Percentiles rank a stretch among this genome's conserved stretches.
Evolutionary conservation across 2,113 vertebrate species (phyloP).

Genomic region (Notarius quadriscutis): DNA sequence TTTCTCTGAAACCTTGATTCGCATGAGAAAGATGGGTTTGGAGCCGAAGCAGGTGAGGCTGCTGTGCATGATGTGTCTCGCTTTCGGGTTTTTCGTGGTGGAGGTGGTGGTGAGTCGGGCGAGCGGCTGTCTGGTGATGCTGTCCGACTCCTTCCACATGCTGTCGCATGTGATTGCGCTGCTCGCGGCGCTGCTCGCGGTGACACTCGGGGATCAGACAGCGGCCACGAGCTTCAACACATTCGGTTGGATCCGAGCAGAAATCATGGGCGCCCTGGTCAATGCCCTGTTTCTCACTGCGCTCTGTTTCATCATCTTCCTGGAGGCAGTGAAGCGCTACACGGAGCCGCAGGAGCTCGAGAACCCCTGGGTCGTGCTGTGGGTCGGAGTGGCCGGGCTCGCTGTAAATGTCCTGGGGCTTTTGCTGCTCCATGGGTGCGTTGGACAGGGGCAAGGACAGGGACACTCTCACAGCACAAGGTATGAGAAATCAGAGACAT

Average conservation of each 20-base stretch:
- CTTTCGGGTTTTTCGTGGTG: slow-evolving; percentile 82
- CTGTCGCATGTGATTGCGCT: slow-evolving; percentile 85
- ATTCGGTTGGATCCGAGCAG: slow-evolving; percentile 85
- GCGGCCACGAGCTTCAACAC: slow-evolving; percentile 82
- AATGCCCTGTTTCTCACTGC: slow-evolving; percentile 85
- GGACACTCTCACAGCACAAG: slow-evolving; percentile 48
- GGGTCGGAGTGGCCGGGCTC: slow-evolving; percentile 77
- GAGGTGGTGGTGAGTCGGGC: slow-evolving; percentile 84
- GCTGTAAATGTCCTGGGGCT: slow-evolving; percentile 82
- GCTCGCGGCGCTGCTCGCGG: slow-evolving; percentile 80
- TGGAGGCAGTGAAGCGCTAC: slow-evolving; percentile 84
- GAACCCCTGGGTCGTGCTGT: slow-evolving; percentile 77
- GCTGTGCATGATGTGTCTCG: slow-evolving; percentile 81
- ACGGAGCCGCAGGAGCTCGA: slow-evolving; percentile 82
- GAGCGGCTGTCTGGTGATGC: slow-evolving; percentile 83
- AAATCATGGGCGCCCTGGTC: slow-evolving; percentile 84
- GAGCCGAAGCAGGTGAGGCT: slow-evolving; percentile 73
- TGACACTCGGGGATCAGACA: slow-evolving; percentile 80
- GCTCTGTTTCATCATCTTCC: slow-evolving; percentile 84
- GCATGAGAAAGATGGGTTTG: slow-evolving; percentile 49
- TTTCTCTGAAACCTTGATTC: not conserved
- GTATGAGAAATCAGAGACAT: slow-evolving; percentile 47
- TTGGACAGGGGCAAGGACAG: slow-evolving; percentile 61
- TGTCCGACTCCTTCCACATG: slow-evolving; percentile 88
- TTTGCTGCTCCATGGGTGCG: slow-evolving; percentile 81